phyloP scores from a whole-genome alignment of 2,888 invertebrate species.

The Pollenia angustigena region DNA sequence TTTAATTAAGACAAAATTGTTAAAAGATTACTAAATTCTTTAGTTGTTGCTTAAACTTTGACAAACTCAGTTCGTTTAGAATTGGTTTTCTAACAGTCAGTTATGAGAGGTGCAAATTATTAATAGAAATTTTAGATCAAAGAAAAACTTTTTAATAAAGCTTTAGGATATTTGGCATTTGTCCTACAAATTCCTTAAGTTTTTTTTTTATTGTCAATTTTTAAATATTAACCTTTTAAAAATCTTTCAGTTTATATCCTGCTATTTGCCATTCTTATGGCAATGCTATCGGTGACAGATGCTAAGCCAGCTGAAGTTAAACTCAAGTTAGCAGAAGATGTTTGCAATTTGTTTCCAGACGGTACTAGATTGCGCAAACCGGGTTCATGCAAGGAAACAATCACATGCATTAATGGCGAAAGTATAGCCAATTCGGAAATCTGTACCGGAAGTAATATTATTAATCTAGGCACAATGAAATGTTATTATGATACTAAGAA shows the following conservation, averaged over 20 bases:
- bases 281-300: background rate
- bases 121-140: no score
- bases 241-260: conserved; percentile 1
- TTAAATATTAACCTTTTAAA: background rate
- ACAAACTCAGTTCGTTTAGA: background rate
- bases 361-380: conserved; percentile 77
- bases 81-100: background rate
- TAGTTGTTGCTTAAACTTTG: conserved; percentile 3
- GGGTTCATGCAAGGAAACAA: conserved; percentile 76
- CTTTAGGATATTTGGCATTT: no score
- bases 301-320: background rate
- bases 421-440: conserved; percentile 1
- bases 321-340: conserved; percentile 70
- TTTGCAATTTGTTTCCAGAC: conserved; percentile 78
- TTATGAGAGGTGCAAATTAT: conserved; percentile 25
- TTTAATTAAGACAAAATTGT: background rate
- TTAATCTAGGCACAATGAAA: conserved; percentile 39
- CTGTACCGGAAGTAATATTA: conserved; percentile 57
- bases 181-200: no score
- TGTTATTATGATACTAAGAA: conserved; percentile 44
- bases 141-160: no score
- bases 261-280: background rate
- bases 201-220: background rate
- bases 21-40: background rate
- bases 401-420: conserved; percentile 75